Conservation (phyloP, 2,797 vertebrate genomes). For the Pangasius macronema region DNA sequence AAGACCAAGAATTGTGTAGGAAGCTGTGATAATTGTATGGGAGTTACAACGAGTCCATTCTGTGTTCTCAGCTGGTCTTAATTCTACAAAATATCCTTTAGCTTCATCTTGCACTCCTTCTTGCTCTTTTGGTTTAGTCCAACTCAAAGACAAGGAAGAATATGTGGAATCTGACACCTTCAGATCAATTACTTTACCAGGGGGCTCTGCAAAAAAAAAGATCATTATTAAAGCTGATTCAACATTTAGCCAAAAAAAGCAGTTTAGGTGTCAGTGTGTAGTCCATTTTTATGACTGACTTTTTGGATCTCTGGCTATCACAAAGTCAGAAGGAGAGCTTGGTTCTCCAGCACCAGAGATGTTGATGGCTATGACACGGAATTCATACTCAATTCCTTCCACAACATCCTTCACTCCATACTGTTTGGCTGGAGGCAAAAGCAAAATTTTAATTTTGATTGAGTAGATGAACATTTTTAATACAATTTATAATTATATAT, state of each 20-base stretch:
- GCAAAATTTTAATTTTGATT: background rate
- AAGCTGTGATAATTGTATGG: conserved; percentile 67
- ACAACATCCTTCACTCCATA: conserved; percentile 76
- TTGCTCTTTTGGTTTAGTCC: conserved; percentile 77
- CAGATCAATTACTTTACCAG: conserved; percentile 79
- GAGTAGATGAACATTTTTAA: background rate
- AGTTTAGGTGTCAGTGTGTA: background rate
- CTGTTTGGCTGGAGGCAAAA: conserved; percentile 66
- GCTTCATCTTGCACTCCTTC: conserved; percentile 74
- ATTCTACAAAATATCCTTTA: conserved; percentile 85
- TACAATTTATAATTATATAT: background rate
- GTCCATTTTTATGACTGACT: conserved; percentile 70
- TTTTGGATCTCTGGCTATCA: conserved; percentile 78
- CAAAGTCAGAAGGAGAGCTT: conserved; percentile 79
- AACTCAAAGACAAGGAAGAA: conserved; percentile 79
- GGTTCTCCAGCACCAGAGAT: conserved; percentile 82
- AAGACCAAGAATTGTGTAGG: conserved; percentile 80
- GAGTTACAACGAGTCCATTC: conserved; percentile 80
- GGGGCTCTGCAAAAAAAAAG: conserved; percentile 70
- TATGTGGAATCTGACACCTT: conserved; percentile 80
- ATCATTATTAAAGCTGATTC: conserved; percentile 8
- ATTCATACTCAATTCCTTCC: conserved; percentile 85
- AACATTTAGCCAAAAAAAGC: background rate
- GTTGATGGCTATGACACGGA: conserved; percentile 84
- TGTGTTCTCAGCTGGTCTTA: conserved; percentile 72